These are phyloP conservation scores for Galerucella nymphaeae DNA, from an alignment of 2,888 invertebrate species.

Conservation along the genomic window DNA sequence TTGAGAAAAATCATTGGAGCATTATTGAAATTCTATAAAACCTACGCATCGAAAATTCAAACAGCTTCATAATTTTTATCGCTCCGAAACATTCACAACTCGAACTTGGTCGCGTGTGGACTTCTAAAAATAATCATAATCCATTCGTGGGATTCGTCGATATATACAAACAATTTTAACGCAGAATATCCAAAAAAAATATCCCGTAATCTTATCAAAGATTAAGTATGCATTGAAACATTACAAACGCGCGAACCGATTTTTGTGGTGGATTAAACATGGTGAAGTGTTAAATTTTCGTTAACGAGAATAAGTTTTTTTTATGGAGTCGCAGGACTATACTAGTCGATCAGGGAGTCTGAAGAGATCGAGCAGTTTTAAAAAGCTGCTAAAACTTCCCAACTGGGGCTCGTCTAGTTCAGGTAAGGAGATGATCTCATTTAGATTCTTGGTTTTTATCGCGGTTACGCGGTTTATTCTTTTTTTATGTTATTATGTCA, in stretches of 20 bases:
- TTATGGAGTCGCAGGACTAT: slow-evolving; percentile 60
- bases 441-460: slow-evolving; percentile 7
- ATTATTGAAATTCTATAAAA: slow-evolving; percentile 14
- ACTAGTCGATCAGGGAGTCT: slow-evolving; percentile 64
- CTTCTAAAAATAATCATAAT: slow-evolving; percentile 42
- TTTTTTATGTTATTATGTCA: slow-evolving; percentile 5
- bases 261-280: slow-evolving; percentile 16
- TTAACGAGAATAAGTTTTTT: slow-evolving; percentile 11
- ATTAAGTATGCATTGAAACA: slow-evolving; percentile 32
- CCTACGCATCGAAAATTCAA: slow-evolving; percentile 31
- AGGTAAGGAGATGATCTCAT: slow-evolving; percentile 29
- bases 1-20: neutral
- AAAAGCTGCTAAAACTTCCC: slow-evolving; percentile 68
- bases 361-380: slow-evolving; percentile 69
- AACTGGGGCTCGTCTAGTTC: slow-evolving; percentile 62
- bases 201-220: slow-evolving; percentile 42
- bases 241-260: slow-evolving; percentile 15
- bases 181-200: slow-evolving; percentile 30
- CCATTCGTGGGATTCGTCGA: slow-evolving; percentile 30
- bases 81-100: slow-evolving; percentile 34
- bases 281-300: slow-evolving; percentile 33
- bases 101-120: slow-evolving; percentile 38
- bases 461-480: neutral
- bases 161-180: slow-evolving; percentile 33
- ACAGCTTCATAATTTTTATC: slow-evolving; percentile 38